phyloP scores from a whole-genome alignment of 1,140 invertebrate species.

The Sarcophaga peregrina region DNA sequence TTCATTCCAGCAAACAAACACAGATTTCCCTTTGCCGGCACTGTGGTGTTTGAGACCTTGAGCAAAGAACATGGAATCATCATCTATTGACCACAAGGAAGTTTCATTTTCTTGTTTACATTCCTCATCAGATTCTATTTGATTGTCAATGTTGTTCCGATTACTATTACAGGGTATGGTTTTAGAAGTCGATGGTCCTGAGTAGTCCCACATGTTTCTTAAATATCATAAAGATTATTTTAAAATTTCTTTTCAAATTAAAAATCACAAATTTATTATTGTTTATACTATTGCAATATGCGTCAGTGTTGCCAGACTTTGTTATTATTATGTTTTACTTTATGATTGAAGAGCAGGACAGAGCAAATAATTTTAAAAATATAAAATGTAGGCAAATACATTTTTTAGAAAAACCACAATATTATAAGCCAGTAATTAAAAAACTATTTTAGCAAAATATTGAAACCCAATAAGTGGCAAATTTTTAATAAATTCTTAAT shows the following conservation, averaged over 20 bases:
- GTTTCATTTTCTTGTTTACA: slow-evolving; percentile 43
- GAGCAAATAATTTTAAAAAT: too few species aligned
- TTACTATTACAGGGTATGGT: background rate
- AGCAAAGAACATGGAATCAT: slow-evolving; percentile 58
- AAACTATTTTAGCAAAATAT: too few species aligned
- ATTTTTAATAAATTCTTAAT: background rate
- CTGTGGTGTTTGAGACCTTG: slow-evolving; percentile 54
- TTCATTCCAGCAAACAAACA: slow-evolving; percentile 62
- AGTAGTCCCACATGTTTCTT: background rate
- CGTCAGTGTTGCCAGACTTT: background rate
- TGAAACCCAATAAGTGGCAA: too few species aligned
- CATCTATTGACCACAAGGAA: slow-evolving; percentile 54
- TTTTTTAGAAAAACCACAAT: too few species aligned
- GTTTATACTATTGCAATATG: slow-evolving; percentile 7
- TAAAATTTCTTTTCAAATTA: background rate
- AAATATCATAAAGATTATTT: background rate
- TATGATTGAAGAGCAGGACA: too few species aligned
- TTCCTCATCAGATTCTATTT: slow-evolving; percentile 33
- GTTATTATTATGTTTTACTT: too few species aligned
- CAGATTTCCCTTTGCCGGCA: slow-evolving; percentile 51
- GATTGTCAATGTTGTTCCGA: slow-evolving; percentile 6
- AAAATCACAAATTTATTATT: background rate
- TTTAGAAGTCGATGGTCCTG: background rate
- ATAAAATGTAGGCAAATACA: too few species aligned
- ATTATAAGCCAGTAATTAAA: too few species aligned